Conservation (phyloP, 2,113 vertebrate species). For the Myiozetetes cayanensis region DNA sequence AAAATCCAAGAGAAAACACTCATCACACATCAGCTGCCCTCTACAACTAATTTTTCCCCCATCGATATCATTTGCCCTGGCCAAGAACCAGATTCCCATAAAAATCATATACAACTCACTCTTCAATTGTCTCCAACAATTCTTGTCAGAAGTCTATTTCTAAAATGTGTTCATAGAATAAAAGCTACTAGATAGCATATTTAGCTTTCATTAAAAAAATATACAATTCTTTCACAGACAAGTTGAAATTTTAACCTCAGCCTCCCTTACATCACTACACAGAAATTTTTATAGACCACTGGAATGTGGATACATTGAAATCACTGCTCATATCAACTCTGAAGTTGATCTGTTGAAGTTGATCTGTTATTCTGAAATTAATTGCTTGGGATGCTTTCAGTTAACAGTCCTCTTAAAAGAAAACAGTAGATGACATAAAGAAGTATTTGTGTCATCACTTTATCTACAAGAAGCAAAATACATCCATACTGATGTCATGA, state of each 20-base stretch:
- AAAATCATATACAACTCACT: background rate
- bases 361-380: background rate
- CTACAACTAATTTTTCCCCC: background rate
- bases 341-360: too few relatives aligned
- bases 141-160: background rate
- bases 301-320: background rate
- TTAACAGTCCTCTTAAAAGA: background rate
- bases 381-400: background rate
- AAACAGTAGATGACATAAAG: background rate
- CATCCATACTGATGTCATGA: background rate
- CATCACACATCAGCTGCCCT: background rate
- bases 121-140: background rate
- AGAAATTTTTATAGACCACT: background rate
- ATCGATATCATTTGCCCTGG: background rate
- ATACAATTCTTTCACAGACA: background rate
- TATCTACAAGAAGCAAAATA: background rate
- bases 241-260: background rate
- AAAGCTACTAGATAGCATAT: background rate
- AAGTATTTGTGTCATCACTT: background rate
- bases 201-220: background rate
- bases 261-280: fast-evolving
- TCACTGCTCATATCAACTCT: background rate
- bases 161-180: background rate
- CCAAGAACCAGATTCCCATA: background rate
- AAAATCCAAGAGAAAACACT: background rate